Conservation (phyloP, 1,140 invertebrate genomes). For the Onthophagus taurus region DNA sequence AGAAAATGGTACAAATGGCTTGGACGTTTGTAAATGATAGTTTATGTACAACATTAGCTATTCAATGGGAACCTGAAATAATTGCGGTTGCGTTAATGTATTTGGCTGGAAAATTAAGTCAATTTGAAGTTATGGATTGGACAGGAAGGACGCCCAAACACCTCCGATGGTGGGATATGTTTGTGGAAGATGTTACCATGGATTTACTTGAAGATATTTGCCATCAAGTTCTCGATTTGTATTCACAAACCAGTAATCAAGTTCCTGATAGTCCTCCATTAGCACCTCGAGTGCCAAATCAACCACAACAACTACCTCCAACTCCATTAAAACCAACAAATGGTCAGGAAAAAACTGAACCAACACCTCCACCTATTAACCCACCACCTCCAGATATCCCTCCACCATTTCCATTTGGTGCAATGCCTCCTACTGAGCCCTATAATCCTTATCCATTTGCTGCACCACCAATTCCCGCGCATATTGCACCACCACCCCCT, state of each 20-base stretch:
- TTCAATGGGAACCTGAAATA: slow-evolving; percentile 99
- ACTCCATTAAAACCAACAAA: slow-evolving; percentile 13
- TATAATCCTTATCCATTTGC: slow-evolving; percentile 35
- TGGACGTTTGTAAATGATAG: slow-evolving; percentile 99
- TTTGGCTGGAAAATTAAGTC: slow-evolving; percentile 89
- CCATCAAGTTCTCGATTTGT: slow-evolving; percentile 87
- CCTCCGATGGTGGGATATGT: slow-evolving; percentile 95
- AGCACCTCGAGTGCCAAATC: slow-evolving; percentile 13
- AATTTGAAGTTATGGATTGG: slow-evolving; percentile 94
- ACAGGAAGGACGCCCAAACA: slow-evolving; percentile 70
- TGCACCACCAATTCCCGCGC: slow-evolving; percentile 15
- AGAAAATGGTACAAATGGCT: slow-evolving; percentile 98
- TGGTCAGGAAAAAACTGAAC: slow-evolving; percentile 15
- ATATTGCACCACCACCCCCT: slow-evolving; percentile 27
- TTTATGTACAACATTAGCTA: slow-evolving; percentile 88
- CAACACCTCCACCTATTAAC: slow-evolving; percentile 23
- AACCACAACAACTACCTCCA: slow-evolving; percentile 7
- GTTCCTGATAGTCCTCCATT: slow-evolving; percentile 52
- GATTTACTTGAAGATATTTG: slow-evolving; percentile 95
- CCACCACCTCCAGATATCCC: slow-evolving; percentile 38
- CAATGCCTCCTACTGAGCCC: slow-evolving; percentile 17
- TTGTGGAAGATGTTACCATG: slow-evolving; percentile 91
- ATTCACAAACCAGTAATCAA: slow-evolving; percentile 54
- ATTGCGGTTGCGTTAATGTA: slow-evolving; percentile 97
- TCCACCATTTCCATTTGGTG: slow-evolving; percentile 23